Evolutionary conservation across 2,888 invertebrate species (phyloP).

Genomic region (Megamerina dolium): DNA sequence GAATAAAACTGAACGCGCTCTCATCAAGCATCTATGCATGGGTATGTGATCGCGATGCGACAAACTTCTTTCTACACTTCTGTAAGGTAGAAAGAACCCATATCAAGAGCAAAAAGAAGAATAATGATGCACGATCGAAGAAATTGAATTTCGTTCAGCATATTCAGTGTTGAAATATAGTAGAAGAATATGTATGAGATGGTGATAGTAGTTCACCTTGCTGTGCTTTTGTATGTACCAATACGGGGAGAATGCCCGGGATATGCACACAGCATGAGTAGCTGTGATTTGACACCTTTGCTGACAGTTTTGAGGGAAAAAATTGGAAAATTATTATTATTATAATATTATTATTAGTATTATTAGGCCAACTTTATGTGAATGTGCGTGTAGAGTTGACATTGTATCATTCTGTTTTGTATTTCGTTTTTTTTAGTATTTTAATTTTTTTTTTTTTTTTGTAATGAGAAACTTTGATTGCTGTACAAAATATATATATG

Average conservation of each 20-base stretch:
- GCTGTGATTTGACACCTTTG: slow-evolving; percentile 50
- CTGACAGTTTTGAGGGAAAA: slow-evolving; percentile 48
- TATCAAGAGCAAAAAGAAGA: neutral
- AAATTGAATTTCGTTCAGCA: neutral
- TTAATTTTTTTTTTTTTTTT: neutral
- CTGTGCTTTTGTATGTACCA: too few relatives aligned
- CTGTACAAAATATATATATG: neutral
- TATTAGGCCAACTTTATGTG: slow-evolving; percentile 41
- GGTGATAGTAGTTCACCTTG: too few relatives aligned
- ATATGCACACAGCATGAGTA: slow-evolving; percentile 46
- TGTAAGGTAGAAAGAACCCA: slow-evolving; percentile 19
- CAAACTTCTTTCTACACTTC: too few relatives aligned
- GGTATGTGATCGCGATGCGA: too few relatives aligned
- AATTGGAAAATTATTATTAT: too few relatives aligned
- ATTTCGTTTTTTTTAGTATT: neutral
- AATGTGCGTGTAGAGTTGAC: too few relatives aligned
- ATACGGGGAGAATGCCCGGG: too few relatives aligned
- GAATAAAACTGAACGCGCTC: too few relatives aligned
- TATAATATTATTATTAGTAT: slow-evolving; percentile 23
- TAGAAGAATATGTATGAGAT: too few relatives aligned
- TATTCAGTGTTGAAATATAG: too few relatives aligned
- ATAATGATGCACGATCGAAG: neutral
- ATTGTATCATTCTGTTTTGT: too few relatives aligned
- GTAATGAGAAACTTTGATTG: slow-evolving; percentile 1
- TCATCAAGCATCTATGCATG: too few relatives aligned